These are phyloP conservation scores for Drosophila arawakana DNA, from an alignment of 1,140 invertebrate genomes.

Conservation along the genomic window DNA sequence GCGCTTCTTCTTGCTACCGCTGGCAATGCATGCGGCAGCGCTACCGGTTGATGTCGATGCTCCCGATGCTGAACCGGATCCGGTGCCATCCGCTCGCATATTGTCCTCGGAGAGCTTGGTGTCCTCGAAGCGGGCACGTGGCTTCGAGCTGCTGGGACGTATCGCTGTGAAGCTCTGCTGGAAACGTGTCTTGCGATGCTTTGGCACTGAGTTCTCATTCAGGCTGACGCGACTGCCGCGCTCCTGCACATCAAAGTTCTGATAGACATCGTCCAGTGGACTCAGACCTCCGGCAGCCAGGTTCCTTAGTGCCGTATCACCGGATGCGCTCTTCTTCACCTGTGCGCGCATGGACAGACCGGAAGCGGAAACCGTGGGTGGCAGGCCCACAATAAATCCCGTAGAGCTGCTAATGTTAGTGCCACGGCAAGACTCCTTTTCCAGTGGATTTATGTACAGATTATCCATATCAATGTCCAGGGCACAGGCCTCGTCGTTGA, in stretches of 20 bases:
- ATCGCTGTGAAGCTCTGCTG: slow-evolving; percentile 87
- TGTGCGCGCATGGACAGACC: slow-evolving; percentile 66
- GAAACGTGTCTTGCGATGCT: slow-evolving; percentile 94
- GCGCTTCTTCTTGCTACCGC: slow-evolving; percentile 84
- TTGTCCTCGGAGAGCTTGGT: slow-evolving; percentile 86
- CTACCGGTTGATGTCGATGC: slow-evolving; percentile 18
- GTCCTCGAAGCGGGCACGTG: slow-evolving; percentile 79
- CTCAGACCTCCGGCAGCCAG: slow-evolving; percentile 80
- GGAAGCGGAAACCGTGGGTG: slow-evolving; percentile 58
- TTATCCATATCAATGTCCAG: slow-evolving; percentile 88
- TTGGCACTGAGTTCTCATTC: slow-evolving; percentile 90
- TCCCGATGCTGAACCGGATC: slow-evolving; percentile 14
- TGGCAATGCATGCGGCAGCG: slow-evolving; percentile 18
- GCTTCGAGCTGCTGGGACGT: slow-evolving; percentile 51
- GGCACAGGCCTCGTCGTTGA: slow-evolving; percentile 85
- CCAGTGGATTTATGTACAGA: slow-evolving; percentile 96
- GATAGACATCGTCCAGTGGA: slow-evolving; percentile 86
- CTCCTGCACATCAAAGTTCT: slow-evolving; percentile 85
- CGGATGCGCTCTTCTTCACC: slow-evolving; percentile 92
- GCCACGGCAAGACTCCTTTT: slow-evolving; percentile 85
- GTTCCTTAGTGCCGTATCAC: slow-evolving; percentile 88
- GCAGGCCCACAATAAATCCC: slow-evolving; percentile 76
- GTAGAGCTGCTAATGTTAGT: slow-evolving; percentile 69
- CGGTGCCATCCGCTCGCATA: slow-evolving; percentile 70
- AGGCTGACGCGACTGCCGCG: slow-evolving; percentile 87